Evolutionary conservation across 2,113 vertebrate species (phyloP).

Genomic region (Macquaria ambigua): DNA sequence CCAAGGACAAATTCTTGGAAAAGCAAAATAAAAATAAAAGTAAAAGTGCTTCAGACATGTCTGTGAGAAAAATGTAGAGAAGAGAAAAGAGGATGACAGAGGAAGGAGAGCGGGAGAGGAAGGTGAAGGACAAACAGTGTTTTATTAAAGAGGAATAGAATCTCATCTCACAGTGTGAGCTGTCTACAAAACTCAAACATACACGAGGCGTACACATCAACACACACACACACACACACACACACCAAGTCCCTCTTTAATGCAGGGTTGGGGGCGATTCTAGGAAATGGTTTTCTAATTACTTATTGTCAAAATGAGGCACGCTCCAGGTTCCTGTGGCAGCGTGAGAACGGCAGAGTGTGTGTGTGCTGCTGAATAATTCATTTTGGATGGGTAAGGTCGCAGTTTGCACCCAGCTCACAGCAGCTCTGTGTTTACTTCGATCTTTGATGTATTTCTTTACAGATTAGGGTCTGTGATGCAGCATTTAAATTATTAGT

Average conservation of each 20-base stretch:
- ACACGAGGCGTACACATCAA: neutral
- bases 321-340: constrained; percentile 20
- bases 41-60: neutral
- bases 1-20: neutral
- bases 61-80: neutral
- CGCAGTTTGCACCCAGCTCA: constrained; percentile 23
- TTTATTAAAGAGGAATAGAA: neutral
- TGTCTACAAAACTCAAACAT: neutral
- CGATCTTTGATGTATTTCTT: constrained; percentile 5
- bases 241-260: neutral
- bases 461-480: constrained; percentile 9
- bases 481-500: neutral
- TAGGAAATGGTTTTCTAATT: constrained; percentile 36
- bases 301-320: constrained; percentile 37
- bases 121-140: neutral
- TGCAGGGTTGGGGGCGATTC: neutral
- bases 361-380: constrained; percentile 43
- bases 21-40: neutral
- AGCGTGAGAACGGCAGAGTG: constrained; percentile 9
- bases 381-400: constrained; percentile 19
- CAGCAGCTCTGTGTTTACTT: constrained; percentile 15
- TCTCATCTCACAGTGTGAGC: neutral
- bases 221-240: neutral
- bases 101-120: neutral
- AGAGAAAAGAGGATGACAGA: neutral